phyloP scores from a whole-genome alignment of 2,113 vertebrate species.

The Empidonax alnorum region DNA sequence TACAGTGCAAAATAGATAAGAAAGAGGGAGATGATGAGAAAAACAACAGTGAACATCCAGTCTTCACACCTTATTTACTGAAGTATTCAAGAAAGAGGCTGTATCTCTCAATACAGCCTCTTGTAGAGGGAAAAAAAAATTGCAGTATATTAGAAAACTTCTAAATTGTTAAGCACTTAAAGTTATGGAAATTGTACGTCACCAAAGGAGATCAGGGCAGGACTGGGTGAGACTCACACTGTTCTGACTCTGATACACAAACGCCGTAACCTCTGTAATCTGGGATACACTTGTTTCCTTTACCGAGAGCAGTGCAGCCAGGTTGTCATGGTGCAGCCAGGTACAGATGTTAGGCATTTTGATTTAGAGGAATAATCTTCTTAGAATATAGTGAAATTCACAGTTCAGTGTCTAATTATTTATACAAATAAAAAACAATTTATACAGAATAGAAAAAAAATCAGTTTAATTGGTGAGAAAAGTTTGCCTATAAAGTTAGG shows the following conservation, averaged over 20 bases:
- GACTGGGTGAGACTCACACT: neutral
- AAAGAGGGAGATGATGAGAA: neutral
- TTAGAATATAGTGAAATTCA: neutral
- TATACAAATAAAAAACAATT: accelerated
- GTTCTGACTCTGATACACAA: neutral
- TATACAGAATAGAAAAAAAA: neutral
- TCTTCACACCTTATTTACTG: neutral
- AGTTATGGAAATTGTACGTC: neutral
- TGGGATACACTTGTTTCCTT: neutral
- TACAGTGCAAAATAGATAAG: neutral
- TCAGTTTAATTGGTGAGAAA: neutral
- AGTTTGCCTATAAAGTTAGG: neutral
- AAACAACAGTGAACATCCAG: neutral
- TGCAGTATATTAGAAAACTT: neutral
- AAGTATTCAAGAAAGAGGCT: neutral
- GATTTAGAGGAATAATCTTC: neutral
- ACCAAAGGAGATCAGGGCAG: neutral
- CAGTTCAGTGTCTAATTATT: neutral
- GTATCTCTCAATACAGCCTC: neutral
- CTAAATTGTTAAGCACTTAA: neutral
- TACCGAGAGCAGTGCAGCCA: neutral
- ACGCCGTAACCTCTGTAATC: neutral
- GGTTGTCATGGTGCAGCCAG: neutral
- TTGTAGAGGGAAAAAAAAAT: neutral
- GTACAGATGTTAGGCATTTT: neutral